phyloP scores from a whole-genome alignment of 2,113 vertebrate genomes.

The Jaculus jaculus region DNA sequence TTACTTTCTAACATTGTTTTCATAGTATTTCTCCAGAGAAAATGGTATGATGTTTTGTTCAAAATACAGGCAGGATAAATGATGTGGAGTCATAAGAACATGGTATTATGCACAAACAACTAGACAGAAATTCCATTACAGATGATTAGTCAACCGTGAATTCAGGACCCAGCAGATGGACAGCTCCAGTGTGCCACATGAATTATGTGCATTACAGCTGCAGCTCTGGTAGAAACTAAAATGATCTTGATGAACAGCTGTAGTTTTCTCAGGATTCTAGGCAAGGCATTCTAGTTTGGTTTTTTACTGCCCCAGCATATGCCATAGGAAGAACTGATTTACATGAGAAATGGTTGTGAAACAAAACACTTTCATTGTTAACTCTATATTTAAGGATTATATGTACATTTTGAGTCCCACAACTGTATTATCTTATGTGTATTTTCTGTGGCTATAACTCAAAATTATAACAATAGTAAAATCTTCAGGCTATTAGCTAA shows the following conservation, averaged over 20 bases:
- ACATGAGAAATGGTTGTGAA: slow-evolving; percentile 45
- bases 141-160: slow-evolving; percentile 74
- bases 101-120: slow-evolving; percentile 74
- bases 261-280: slow-evolving; percentile 53
- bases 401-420: slow-evolving; percentile 50
- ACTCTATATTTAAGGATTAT: slow-evolving; percentile 28
- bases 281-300: slow-evolving; percentile 40
- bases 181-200: slow-evolving; percentile 21
- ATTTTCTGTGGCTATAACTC: slow-evolving; percentile 54
- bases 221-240: not conserved
- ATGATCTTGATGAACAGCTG: slow-evolving; percentile 51
- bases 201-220: slow-evolving; percentile 56
- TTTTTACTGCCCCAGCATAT: slow-evolving; percentile 48
- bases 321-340: slow-evolving; percentile 46
- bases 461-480: slow-evolving; percentile 53
- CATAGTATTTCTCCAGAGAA: slow-evolving; percentile 57
- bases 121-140: slow-evolving; percentile 65
- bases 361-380: slow-evolving; percentile 50
- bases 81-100: slow-evolving; percentile 65
- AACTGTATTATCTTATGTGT: slow-evolving; percentile 8
- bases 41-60: slow-evolving; percentile 52
- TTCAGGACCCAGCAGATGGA: slow-evolving; percentile 68
- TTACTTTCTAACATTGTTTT: slow-evolving; percentile 39
- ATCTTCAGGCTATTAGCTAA: slow-evolving; percentile 41
- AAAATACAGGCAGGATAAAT: slow-evolving; percentile 46